Base-by-base conservation (phyloP, 2,797 vertebrate species). In the Erpetoichthys calabaricus region DNA sequence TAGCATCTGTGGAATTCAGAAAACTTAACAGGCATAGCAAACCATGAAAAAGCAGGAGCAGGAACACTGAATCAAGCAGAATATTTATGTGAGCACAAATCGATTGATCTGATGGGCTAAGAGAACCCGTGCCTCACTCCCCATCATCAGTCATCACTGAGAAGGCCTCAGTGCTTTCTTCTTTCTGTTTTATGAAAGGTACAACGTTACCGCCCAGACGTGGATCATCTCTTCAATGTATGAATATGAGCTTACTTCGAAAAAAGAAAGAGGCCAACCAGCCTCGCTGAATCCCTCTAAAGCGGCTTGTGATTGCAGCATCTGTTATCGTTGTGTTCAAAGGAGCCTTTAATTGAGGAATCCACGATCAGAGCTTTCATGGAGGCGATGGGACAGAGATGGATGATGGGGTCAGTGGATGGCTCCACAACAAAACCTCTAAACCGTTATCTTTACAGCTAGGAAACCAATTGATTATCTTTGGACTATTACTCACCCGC, bases 391-490 rank as follows among this genome's bases (percentile, higher is more conserved):
- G 75, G 86, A 91, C 90, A 90, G 85, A 91, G 93, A 94, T 92
- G 83, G 86, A 96, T 91, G 80, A 67, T 75, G 73, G 75, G 89
- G 90, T 92, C 90, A 84, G 71, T 66, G 75, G 83, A 63, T 79
- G 83, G 81, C 75, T 75, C 80, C 64, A 59, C 70, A 77, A 83
- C 85, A 78, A 80, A 75, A 78, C 78, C 77, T 73, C 72, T 70
- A 70, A 70, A 72, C 71, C 78, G 86, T 89, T 91, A 92, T 87
- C 89, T 89, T 78, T 82, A 73, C 79, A 81, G 75, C 60, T 72
- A 78, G 81, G 82, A 62, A 72, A 79, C 82, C 87, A 94, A 91
- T 94, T 76, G 85, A 93, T 94, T 94, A 80, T 88, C 81, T 89
- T 71, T 89, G 91, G 87, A 73, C 81, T 86, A 89, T 91, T 89